Percentiles rank a stretch among this genome's conserved stretches.
Evolutionary conservation across 2,888 invertebrate species (phyloP).

Genomic region (Limnephilus marmoratus): DNA sequence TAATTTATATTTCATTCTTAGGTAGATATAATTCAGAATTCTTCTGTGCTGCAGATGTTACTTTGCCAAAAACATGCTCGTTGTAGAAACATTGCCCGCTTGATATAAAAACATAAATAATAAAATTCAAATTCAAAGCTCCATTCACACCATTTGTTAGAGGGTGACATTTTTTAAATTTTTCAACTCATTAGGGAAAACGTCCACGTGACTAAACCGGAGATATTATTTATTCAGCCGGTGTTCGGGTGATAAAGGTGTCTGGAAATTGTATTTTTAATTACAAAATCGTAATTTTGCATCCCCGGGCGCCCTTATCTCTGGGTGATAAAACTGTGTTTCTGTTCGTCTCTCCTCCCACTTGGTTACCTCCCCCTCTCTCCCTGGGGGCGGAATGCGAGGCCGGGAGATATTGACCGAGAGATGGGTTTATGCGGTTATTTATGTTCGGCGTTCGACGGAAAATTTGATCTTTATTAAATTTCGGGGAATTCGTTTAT

Average conservation of each 20-base stretch:
- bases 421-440: slow-evolving; percentile 29
- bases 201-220: neutral
- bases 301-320: neutral
- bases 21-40: too few species aligned
- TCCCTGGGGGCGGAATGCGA: neutral
- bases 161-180: neutral
- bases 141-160: neutral
- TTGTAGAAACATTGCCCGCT: neutral
- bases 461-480: slow-evolving; percentile 14
- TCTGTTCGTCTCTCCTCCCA: neutral
- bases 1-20: too few species aligned
- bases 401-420: neutral
- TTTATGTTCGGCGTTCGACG: neutral
- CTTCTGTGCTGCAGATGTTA: neutral
- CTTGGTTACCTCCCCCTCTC: neutral
- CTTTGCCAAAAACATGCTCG: neutral
- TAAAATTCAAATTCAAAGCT: neutral
- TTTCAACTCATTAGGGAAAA: neutral
- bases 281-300: slow-evolving; percentile 2
- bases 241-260: neutral
- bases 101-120: neutral
- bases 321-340: neutral
- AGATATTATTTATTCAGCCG: neutral
- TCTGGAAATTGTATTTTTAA: neutral
- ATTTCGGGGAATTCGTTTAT: slow-evolving; percentile 24